phyloP scores from a whole-genome alignment of 1,140 invertebrate species.

The Nylanderia fulva region DNA sequence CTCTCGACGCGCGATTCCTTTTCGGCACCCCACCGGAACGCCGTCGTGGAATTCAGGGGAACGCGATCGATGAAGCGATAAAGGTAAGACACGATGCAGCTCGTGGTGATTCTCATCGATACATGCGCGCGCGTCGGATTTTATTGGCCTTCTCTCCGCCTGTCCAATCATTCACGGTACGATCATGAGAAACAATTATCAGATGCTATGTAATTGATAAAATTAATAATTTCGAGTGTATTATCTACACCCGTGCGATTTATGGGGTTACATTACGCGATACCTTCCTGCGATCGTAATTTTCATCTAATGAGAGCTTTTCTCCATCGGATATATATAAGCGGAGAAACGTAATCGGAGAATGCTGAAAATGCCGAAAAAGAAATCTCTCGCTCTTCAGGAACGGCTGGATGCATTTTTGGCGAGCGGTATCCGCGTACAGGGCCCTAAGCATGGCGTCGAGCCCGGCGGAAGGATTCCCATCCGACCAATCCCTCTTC shows the following conservation, averaged over 20 bases:
- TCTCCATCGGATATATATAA: too few species aligned
- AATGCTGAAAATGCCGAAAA: not conserved
- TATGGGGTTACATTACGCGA: not conserved
- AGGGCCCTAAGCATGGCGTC: conserved; percentile 77
- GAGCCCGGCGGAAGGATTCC: conserved; percentile 72
- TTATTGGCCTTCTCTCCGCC: not conserved
- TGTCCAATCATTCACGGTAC: conserved; percentile 1
- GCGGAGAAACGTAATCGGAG: not conserved
- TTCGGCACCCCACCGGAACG: conserved; percentile 16
- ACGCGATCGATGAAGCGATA: conserved; percentile 27
- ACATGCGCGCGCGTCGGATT: not conserved
- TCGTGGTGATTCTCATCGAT: conserved; percentile 2
- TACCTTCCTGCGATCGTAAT: not conserved
- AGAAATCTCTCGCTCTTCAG: not conserved
- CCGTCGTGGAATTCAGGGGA: conserved; percentile 7
- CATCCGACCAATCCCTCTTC: conserved; percentile 82
- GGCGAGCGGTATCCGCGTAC: conserved; percentile 55
- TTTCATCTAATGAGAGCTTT: not conserved
- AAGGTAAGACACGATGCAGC: conserved; percentile 30
- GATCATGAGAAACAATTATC: conserved; percentile 10
- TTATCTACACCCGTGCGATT: not conserved
- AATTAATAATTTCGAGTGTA: not conserved
- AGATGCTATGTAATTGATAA: not conserved
- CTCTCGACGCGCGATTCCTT: conserved; percentile 57
- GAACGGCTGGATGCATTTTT: conserved; percentile 36